Conservation (phyloP, 2,797 vertebrate genomes). For the Clarias pachynema region DNA sequence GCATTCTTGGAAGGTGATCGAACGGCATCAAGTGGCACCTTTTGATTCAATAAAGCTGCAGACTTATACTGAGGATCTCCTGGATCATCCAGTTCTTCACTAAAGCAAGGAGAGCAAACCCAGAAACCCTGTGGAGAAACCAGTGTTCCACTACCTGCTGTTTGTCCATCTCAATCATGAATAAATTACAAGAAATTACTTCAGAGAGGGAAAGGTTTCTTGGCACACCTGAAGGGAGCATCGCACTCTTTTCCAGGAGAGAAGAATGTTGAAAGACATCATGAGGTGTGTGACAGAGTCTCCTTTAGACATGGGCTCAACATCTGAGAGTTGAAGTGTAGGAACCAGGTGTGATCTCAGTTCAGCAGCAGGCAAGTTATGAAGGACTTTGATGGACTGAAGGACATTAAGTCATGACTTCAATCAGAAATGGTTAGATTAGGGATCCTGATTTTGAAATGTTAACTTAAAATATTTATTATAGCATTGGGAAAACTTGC, state of each 20-base stretch:
- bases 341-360: not conserved
- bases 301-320: not conserved
- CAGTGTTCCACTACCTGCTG: not conserved
- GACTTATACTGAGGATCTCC: not conserved
- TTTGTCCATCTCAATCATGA: not conserved
- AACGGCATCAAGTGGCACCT: not conserved
- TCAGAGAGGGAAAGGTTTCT: not conserved
- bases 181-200: not conserved
- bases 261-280: not conserved
- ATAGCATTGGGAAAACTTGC: not conserved
- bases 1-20: not conserved
- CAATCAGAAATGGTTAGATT: not conserved
- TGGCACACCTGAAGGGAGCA: not conserved
- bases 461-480: not conserved
- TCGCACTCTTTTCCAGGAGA: not conserved
- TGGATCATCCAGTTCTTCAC: not conserved
- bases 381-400: not conserved
- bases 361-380: not conserved
- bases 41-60: not conserved
- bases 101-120: not conserved
- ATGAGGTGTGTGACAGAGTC: not conserved
- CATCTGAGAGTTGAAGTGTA: not conserved
- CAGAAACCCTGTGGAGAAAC: not conserved
- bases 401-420: not conserved
- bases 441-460: not conserved